Evolutionary conservation across 2,888 invertebrate genomes (phyloP).

Genomic region (Pasiphila rectangulata): DNA sequence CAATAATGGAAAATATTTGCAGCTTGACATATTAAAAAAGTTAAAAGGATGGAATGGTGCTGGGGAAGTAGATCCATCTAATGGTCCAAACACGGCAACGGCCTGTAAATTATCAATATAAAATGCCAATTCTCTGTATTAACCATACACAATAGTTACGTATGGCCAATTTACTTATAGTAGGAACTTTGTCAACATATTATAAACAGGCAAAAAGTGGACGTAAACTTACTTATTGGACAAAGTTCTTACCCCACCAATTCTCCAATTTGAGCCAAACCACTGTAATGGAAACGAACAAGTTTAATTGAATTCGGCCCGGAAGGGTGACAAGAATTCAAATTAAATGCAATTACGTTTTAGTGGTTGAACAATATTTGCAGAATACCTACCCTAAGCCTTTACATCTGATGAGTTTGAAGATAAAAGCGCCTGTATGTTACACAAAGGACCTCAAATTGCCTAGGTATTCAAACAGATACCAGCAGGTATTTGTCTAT

Average conservation of each 20-base stretch:
- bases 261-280: slow-evolving; percentile 41
- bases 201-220: slow-evolving; percentile 2
- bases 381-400: slow-evolving; percentile 21
- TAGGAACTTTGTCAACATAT: slow-evolving; percentile 9
- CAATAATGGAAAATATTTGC: no score
- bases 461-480: neutral
- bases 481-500: slow-evolving; percentile 25
- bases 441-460: neutral
- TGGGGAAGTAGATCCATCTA: no score
- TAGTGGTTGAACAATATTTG: slow-evolving; percentile 36
- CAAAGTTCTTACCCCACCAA: slow-evolving; percentile 29
- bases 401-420: slow-evolving; percentile 15
- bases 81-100: no score
- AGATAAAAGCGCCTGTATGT: slow-evolving; percentile 8
- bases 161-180: no score
- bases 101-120: no score
- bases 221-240: slow-evolving; percentile 25
- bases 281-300: slow-evolving; percentile 61
- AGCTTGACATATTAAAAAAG: no score
- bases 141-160: no score
- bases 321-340: slow-evolving; percentile 63
- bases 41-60: no score
- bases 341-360: slow-evolving; percentile 54
- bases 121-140: no score
- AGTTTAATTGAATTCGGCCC: slow-evolving; percentile 68